Conservation (phyloP, 2,797 vertebrate genomes). For the Cirrhinus mrigala region DNA sequence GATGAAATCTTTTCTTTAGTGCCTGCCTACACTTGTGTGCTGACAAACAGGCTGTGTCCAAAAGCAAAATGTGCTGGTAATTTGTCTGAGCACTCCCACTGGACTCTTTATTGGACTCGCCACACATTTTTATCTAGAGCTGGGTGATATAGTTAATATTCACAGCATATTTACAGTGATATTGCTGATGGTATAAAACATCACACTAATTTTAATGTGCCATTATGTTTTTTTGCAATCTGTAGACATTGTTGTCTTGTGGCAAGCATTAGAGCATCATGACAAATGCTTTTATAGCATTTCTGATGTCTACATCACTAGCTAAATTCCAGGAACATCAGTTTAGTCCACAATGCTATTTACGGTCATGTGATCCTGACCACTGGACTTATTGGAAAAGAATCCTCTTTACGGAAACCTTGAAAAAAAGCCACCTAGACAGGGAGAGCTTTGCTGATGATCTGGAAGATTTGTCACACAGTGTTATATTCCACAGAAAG, state of each 20-base stretch:
- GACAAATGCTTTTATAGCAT: not conserved
- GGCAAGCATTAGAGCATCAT: not conserved
- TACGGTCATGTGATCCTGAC: not conserved
- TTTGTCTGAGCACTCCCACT: conserved; percentile 13
- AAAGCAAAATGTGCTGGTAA: conserved; percentile 13
- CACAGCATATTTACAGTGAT: not conserved
- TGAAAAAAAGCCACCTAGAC: conserved; percentile 28
- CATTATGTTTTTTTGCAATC: not conserved
- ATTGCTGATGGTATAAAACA: not conserved
- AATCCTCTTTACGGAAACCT: conserved; percentile 13
- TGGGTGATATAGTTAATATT: not conserved
- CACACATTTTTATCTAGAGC: conserved; percentile 19
- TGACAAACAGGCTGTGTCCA: conserved; percentile 15
- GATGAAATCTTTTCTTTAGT: not conserved
- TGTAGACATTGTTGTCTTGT: not conserved
- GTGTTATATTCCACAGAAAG: conserved; percentile 43
- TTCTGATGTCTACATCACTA: no score
- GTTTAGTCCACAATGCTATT: not conserved
- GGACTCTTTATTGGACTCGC: not conserved
- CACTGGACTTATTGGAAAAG: not conserved
- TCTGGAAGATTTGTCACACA: conserved; percentile 26
- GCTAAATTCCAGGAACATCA: not conserved
- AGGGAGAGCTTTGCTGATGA: conserved; percentile 23
- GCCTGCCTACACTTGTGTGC: not conserved
- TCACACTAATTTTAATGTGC: not conserved